These are phyloP conservation scores for Diceros bicornis DNA, from an alignment of 2,797 vertebrate species.

Conservation along the genomic window DNA sequence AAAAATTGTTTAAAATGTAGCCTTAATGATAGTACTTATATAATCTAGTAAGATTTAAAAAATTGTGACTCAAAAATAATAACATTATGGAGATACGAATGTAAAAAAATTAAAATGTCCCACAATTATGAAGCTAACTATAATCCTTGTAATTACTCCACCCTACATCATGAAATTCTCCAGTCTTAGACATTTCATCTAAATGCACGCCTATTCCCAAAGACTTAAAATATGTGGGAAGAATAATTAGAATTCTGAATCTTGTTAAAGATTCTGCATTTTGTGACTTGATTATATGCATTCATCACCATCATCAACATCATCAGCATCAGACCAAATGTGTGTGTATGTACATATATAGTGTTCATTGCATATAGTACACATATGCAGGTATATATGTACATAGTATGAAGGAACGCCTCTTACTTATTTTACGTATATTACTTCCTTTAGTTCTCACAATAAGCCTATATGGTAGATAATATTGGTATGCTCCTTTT, in stretches of 20 bases:
- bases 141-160: not conserved
- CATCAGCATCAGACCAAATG: not conserved
- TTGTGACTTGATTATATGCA: not conserved
- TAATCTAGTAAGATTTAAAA: not conserved
- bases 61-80: not conserved
- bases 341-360: not conserved
- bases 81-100: not conserved
- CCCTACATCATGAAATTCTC: not conserved
- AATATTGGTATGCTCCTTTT: not conserved
- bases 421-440: not conserved
- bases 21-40: not conserved
- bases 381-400: not conserved
- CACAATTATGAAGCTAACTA: not conserved
- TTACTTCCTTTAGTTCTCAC: not conserved
- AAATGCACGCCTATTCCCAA: not conserved
- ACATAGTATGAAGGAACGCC: not conserved
- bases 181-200: not conserved
- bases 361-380: not conserved
- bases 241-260: not conserved
- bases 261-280: not conserved
- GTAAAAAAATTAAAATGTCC: not conserved
- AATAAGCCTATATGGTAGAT: not conserved
- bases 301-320: not conserved
- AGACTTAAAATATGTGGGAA: not conserved
- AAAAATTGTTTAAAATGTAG: slow-evolving; percentile 13